Conservation (phyloP, 2,888 invertebrate species). For the Thumatha senex region DNA sequence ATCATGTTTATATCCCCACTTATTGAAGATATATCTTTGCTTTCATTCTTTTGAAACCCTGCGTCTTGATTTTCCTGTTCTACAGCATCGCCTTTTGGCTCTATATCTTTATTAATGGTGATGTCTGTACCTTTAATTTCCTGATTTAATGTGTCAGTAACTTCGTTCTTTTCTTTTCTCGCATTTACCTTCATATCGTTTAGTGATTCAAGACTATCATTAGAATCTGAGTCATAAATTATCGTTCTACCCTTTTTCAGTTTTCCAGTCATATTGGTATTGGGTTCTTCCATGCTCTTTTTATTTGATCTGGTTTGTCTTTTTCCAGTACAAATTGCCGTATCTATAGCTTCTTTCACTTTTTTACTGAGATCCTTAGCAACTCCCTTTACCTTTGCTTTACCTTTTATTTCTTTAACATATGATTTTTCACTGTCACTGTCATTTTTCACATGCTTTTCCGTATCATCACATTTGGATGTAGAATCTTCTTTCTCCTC, state of each 20-base stretch:
- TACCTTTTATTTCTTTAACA: background rate
- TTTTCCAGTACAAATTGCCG: slow-evolving; percentile 27
- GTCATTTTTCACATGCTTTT: slow-evolving; percentile 10
- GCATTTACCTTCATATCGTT: slow-evolving; percentile 6
- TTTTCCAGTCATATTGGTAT: slow-evolving; percentile 9
- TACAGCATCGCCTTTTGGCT: background rate
- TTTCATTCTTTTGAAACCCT: background rate
- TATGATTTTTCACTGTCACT: slow-evolving; percentile 7
- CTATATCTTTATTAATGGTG: background rate
- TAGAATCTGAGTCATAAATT: slow-evolving; percentile 57
- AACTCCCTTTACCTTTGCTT: background rate
- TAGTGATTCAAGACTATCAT: slow-evolving; percentile 32
- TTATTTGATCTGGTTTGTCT: slow-evolving; percentile 52
- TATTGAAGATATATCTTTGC: background rate
- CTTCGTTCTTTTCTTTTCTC: background rate
- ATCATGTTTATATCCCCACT: background rate
- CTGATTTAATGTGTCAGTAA: background rate
- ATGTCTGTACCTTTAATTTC: background rate
- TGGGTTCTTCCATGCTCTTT: slow-evolving; percentile 28
- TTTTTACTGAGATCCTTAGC: too few relatives aligned
- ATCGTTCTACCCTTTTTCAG: slow-evolving; percentile 46
- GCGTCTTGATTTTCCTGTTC: background rate
- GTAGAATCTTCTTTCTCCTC: slow-evolving; percentile 11
- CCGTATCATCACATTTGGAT: slow-evolving; percentile 1
- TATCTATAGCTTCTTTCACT: background rate